Conservation (phyloP, 2,113 vertebrate genomes). For the Carollia perspicillata region DNA sequence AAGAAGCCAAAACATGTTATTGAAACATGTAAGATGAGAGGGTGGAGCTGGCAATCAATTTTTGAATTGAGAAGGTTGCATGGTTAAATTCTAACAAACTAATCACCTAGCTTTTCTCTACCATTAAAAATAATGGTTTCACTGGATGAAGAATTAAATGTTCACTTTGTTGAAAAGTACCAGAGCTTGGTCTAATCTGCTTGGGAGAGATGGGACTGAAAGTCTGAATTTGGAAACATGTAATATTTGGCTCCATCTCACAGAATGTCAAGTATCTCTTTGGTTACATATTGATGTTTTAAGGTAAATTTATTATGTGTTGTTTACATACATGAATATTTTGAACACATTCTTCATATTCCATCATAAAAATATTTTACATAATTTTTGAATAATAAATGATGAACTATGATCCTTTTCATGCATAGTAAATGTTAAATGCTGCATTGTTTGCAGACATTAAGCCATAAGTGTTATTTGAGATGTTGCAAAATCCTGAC, state of each 20-base stretch:
- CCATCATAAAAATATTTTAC: slow-evolving; percentile 74
- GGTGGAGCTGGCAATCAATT: slow-evolving; percentile 31
- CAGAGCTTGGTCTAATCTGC: slow-evolving; percentile 34
- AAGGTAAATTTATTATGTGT: slow-evolving; percentile 63
- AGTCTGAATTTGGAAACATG: slow-evolving; percentile 62
- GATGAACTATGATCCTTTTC: slow-evolving; percentile 66
- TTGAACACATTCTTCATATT: slow-evolving; percentile 68
- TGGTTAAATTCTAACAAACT: slow-evolving; percentile 46
- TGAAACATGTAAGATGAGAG: background rate
- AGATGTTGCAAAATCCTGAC: slow-evolving; percentile 82
- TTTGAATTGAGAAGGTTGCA: slow-evolving; percentile 47
- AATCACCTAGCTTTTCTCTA: slow-evolving; percentile 41
- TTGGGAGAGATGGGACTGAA: slow-evolving; percentile 26
- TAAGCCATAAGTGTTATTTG: slow-evolving; percentile 78
- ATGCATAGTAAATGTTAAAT: slow-evolving; percentile 77
- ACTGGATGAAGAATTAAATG: slow-evolving; percentile 58
- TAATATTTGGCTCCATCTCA: slow-evolving; percentile 68
- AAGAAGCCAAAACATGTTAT: background rate
- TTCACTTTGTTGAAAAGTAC: slow-evolving; percentile 50
- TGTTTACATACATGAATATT: slow-evolving; percentile 79
- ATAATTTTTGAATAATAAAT: slow-evolving; percentile 79
- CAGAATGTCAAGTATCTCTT: slow-evolving; percentile 69
- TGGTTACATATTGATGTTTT: slow-evolving; percentile 66
- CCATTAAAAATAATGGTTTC: slow-evolving; percentile 50
- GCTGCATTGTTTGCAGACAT: slow-evolving; percentile 79